These are phyloP conservation scores for Amiota communis DNA, from an alignment of 2,888 invertebrate genomes.

Conservation along the genomic window DNA sequence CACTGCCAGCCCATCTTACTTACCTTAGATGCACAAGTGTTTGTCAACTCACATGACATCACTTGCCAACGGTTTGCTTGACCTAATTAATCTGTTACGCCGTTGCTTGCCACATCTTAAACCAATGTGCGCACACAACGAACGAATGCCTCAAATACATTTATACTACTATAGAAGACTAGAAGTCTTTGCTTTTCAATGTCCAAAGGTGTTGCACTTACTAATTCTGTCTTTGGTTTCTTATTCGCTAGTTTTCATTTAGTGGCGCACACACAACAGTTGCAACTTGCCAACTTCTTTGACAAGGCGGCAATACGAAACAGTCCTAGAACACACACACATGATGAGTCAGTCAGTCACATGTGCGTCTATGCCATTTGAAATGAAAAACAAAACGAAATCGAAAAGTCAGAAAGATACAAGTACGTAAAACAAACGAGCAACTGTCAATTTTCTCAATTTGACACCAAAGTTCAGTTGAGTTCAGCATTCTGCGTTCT, in stretches of 20 bases:
- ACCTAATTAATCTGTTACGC: constrained; percentile 19
- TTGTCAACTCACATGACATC: background rate
- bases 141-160: background rate
- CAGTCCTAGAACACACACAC: background rate
- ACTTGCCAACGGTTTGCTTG: constrained; percentile 6
- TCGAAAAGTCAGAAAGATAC: background rate
- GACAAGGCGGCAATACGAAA: background rate
- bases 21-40: background rate
- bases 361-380: constrained; percentile 3
- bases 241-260: background rate
- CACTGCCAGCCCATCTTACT: background rate
- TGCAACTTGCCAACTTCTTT: constrained; percentile 12
- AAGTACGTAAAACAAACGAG: constrained; percentile 21
- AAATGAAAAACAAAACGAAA: too few species aligned
- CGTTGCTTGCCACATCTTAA: background rate
- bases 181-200: background rate
- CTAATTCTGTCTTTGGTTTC: background rate
- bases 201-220: background rate
- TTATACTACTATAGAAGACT: background rate
- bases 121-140: background rate
- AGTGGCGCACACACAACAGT: background rate
- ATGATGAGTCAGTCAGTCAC: constrained; percentile 10
- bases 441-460: constrained; percentile 49
- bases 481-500: constrained; percentile 25
- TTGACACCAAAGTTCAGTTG: constrained; percentile 54